Evolutionary conservation across 2,113 vertebrate species (phyloP).

Genomic region (Callorhinus ursinus): DNA sequence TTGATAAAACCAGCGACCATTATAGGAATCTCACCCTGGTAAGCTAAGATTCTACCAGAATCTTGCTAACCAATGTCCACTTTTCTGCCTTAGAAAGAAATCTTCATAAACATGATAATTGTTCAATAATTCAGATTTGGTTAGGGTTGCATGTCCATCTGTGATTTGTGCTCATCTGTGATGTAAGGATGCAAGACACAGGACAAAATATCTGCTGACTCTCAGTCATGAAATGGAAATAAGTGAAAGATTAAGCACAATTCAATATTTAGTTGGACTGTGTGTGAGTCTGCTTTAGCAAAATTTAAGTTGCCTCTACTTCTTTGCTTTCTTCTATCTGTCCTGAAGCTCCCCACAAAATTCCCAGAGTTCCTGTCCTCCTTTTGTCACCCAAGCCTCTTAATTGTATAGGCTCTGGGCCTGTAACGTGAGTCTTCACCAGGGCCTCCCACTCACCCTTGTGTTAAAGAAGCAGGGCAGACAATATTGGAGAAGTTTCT

Average conservation of each 20-base stretch:
- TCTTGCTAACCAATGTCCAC: not conserved
- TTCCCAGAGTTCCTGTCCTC: not conserved
- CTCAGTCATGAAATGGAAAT: fast-evolving
- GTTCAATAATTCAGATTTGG: not conserved
- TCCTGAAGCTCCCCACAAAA: not conserved
- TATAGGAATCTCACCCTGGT: too few relatives aligned
- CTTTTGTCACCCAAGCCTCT: not conserved
- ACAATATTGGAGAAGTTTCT: not conserved
- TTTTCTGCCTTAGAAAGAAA: not conserved
- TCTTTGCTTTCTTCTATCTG: not conserved
- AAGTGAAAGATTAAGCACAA: not conserved
- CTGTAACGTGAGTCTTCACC: not conserved
- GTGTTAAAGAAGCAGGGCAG: not conserved
- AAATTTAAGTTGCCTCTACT: not conserved
- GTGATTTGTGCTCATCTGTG: not conserved
- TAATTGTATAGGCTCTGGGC: not conserved
- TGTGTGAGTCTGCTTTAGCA: not conserved
- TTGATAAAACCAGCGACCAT: too few relatives aligned
- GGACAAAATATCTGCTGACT: not conserved
- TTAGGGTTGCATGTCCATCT: not conserved
- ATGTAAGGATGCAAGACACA: not conserved
- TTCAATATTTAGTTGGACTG: too few relatives aligned
- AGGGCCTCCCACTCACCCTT: not conserved
- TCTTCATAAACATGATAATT: not conserved
- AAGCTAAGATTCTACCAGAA: not conserved